Percentiles rank a stretch among this genome's conserved stretches.
Conservation (phyloP, 92 coral and sea anemone species). For the Phenganax stokvisi region DNA sequence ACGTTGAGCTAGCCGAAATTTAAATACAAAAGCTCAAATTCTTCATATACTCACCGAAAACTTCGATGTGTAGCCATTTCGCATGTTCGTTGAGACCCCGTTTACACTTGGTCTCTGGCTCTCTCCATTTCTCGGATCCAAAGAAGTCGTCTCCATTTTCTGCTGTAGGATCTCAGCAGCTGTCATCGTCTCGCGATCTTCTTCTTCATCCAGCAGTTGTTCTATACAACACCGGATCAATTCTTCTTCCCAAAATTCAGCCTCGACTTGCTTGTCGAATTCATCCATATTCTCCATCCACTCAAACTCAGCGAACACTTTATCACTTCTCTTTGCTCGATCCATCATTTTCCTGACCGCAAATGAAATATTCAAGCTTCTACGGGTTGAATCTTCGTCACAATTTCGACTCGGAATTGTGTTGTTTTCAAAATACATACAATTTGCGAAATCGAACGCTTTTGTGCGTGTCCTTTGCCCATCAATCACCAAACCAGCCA, state of each 20-base stretch:
- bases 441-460: slow-evolving; percentile 36
- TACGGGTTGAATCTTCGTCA: background rate
- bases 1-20: background rate
- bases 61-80: slow-evolving; percentile 51
- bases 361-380: slow-evolving; percentile 28
- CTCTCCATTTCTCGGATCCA: slow-evolving; percentile 54
- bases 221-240: slow-evolving; percentile 96
- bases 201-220: slow-evolving; percentile 97
- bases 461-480: slow-evolving; percentile 36
- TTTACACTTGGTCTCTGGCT: slow-evolving; percentile 51
- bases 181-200: slow-evolving; percentile 87
- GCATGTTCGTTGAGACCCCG: slow-evolving; percentile 45
- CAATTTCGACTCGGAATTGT: background rate
- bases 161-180: slow-evolving; percentile 81
- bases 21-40: background rate
- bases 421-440: slow-evolving; percentile 24
- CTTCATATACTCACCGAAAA: slow-evolving; percentile 57
- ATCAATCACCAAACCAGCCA: slow-evolving; percentile 66
- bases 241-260: slow-evolving; percentile 84
- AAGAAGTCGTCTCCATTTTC: slow-evolving; percentile 64
- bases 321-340: slow-evolving; percentile 27
- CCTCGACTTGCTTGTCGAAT: slow-evolving; percentile 71
- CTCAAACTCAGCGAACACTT: slow-evolving; percentile 61
- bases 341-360: slow-evolving; percentile 58
- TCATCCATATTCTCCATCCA: slow-evolving; percentile 90